Conservation (phyloP, 2,888 invertebrate genomes). For the Euzophera pinguis region DNA sequence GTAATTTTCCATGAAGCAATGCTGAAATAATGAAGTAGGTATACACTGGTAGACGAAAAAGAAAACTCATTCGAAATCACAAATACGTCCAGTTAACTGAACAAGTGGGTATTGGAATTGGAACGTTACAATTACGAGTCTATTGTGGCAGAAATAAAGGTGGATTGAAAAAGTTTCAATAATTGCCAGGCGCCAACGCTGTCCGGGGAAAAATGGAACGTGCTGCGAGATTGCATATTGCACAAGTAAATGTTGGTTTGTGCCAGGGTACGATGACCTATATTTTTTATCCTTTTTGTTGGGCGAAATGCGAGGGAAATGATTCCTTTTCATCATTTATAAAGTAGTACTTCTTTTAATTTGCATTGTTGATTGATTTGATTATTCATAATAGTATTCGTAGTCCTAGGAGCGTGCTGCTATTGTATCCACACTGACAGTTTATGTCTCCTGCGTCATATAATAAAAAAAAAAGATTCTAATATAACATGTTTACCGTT, state of each 20-base stretch:
- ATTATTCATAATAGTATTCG: too few relatives aligned
- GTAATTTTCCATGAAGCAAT: too few relatives aligned
- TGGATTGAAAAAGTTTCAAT: conserved; percentile 53
- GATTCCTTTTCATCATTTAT: too few relatives aligned
- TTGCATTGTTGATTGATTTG: too few relatives aligned
- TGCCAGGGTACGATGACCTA: not conserved
- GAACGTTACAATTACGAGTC: conserved; percentile 25
- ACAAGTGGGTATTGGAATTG: conserved; percentile 16
- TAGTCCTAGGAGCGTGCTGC: too few relatives aligned
- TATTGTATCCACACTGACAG: too few relatives aligned
- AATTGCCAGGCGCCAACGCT: conserved; percentile 32
- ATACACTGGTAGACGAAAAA: not conserved
- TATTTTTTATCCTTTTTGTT: not conserved
- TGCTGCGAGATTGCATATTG: conserved; percentile 20
- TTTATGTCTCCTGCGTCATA: too few relatives aligned
- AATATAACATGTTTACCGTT: too few relatives aligned
- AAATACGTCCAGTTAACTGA: conserved; percentile 1
- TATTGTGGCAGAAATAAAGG: conserved; percentile 28
- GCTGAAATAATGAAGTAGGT: too few relatives aligned
- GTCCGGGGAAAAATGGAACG: conserved; percentile 38
- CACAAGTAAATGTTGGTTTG: not conserved
- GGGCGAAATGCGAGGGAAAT: not conserved
- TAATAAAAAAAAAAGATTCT: too few relatives aligned
- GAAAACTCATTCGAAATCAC: not conserved
- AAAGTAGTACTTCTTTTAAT: too few relatives aligned